These are phyloP conservation scores for Odobenus rosmarus DNA, from an alignment of 2,113 vertebrate species.

Conservation along the genomic window DNA sequence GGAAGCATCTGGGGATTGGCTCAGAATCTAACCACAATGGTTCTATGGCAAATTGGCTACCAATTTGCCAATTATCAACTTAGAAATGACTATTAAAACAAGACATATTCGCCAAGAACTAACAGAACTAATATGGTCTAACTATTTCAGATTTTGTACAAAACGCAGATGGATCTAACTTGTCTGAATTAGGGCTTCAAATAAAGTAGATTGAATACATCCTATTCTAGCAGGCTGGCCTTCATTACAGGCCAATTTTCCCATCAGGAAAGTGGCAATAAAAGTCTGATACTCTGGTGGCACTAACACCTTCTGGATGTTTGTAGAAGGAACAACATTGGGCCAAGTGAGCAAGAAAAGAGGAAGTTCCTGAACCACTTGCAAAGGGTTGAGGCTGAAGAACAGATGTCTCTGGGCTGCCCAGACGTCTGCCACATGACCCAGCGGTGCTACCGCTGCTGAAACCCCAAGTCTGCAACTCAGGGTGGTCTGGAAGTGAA, in stretches of 20 bases:
- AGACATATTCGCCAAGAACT: conserved; percentile 29
- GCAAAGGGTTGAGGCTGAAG: conserved; percentile 75
- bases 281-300: conserved; percentile 73
- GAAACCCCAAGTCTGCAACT: conserved; percentile 76
- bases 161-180: background rate
- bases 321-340: conserved; percentile 68
- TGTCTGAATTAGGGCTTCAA: conserved; percentile 46
- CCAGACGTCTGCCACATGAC: conserved; percentile 66
- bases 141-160: conserved; percentile 17
- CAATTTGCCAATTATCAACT: conserved; percentile 68
- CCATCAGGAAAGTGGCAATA: conserved; percentile 56
- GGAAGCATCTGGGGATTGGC: conserved; percentile 17
- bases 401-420: conserved; percentile 71
- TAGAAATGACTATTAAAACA: conserved; percentile 31
- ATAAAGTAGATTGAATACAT: conserved; percentile 72
- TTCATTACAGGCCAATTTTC: conserved; percentile 9
- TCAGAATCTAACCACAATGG: conserved; percentile 60
- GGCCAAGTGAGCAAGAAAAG: conserved; percentile 63
- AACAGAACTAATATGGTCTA: background rate
- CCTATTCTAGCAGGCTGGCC: conserved; percentile 36
- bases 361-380: conserved; percentile 78
- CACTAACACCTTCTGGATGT: conserved; percentile 72
- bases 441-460: background rate
- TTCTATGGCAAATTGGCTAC: conserved; percentile 61
- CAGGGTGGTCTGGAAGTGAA: conserved; percentile 80